phyloP scores from a whole-genome alignment of 2,797 vertebrate genomes.

The Spondyliosoma cantharus region DNA sequence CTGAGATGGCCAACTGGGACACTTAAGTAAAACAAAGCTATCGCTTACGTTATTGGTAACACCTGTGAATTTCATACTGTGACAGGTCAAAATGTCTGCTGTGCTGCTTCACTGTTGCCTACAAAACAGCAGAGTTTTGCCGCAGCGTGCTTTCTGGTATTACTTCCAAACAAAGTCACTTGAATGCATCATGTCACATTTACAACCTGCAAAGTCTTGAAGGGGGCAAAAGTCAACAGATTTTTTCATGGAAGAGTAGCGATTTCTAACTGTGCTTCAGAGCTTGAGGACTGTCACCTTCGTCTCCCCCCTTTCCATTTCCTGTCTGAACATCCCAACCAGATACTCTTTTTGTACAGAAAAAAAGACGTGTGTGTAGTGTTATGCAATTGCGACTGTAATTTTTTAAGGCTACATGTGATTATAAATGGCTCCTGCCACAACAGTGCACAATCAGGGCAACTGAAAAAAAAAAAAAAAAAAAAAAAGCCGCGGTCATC shows the following conservation, averaged over 20 bases:
- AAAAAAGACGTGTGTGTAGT: neutral
- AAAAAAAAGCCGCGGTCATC: neutral
- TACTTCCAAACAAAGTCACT: constrained; percentile 43
- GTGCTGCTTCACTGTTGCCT: neutral
- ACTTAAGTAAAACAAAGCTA: neutral
- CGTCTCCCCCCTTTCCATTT: neutral
- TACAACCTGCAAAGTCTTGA: constrained; percentile 36
- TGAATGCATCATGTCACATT: constrained; percentile 41
- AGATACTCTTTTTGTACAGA: constrained; percentile 11
- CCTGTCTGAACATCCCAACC: constrained; percentile 3
- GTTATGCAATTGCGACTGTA: constrained; percentile 13
- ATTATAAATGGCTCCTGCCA: constrained; percentile 33
- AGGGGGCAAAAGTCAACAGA: constrained; percentile 47
- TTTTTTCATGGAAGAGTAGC: constrained; percentile 33
- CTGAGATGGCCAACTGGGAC: neutral
- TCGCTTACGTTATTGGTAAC: too few species aligned
- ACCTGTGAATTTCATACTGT: neutral
- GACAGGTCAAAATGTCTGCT: neutral
- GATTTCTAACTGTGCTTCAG: constrained; percentile 5
- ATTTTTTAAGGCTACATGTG: constrained; percentile 20
- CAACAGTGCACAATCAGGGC: constrained; percentile 27
- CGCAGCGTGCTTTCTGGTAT: constrained; percentile 5
- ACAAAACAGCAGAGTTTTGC: constrained; percentile 1
- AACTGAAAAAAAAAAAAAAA: neutral
- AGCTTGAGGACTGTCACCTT: constrained; percentile 21